Conservation (phyloP, 2,113 vertebrate species). For the Oncorhynchus masou region DNA sequence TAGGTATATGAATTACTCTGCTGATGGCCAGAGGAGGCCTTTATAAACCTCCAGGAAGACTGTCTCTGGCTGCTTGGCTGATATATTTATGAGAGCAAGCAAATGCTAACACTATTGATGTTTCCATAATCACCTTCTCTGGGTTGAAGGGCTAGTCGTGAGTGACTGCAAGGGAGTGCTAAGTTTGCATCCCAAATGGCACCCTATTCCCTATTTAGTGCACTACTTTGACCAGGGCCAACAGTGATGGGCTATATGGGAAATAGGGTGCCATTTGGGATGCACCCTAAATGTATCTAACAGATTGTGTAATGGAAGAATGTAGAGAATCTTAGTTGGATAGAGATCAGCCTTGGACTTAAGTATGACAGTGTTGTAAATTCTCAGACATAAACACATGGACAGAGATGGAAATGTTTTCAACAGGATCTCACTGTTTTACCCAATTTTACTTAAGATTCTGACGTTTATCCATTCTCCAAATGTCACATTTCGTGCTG, state of each 20-base stretch:
- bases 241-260: too few relatives aligned
- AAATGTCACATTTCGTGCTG: too few relatives aligned
- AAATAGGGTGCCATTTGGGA: too few relatives aligned
- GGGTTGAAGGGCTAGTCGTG: constrained; percentile 10
- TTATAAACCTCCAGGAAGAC: neutral
- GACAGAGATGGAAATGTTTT: constrained; percentile 6
- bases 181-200: neutral
- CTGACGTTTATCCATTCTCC: too few relatives aligned
- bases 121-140: constrained; percentile 16
- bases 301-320: constrained; percentile 23
- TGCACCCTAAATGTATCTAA: neutral
- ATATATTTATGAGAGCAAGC: constrained; percentile 33
- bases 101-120: constrained; percentile 25
- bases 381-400: constrained; percentile 22
- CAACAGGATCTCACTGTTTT: too few relatives aligned
- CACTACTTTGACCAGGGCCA: too few relatives aligned
- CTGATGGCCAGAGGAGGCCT: neutral
- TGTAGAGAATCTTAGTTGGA: constrained; percentile 17
- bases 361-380: constrained; percentile 11
- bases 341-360: constrained; percentile 7
- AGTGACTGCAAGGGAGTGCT: constrained; percentile 1
- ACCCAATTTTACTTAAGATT: too few relatives aligned
- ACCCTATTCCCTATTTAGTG: too few relatives aligned
- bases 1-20: constrained; percentile 26
- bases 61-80: constrained; percentile 16